Base-by-base conservation (phyloP, 2,888 invertebrate genomes). In the Cristatella mucedo region DNA sequence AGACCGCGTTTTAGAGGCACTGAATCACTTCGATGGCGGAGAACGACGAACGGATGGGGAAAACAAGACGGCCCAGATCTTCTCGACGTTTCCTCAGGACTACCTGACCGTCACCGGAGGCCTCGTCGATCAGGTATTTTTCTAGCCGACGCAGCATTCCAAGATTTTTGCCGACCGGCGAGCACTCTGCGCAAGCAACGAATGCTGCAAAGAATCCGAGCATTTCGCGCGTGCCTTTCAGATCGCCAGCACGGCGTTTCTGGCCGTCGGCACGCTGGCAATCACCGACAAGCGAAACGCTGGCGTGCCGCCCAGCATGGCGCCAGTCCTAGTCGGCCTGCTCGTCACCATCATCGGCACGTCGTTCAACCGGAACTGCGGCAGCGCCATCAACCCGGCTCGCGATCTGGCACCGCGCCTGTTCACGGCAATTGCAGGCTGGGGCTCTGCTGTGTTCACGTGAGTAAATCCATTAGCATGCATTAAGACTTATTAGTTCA, bases 311-410 rank as follows among this genome's bases (percentile, higher is more conserved):
- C 56, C 57, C 33, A 57, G 58, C 7, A 44, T 68, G 21, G 47
- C 62, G 9, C 66, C 69, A 1, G 47, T 70, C 22, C 51, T 59
- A 30, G 56, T 71, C 19, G 69, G 69, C 1, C 48, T 71, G 5
- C 46, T 60, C 4, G 66, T 73, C 2, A 52, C 65, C 4, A 65
- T 53, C 18, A 66, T 72, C 38, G 68, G 68, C n/a, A 57, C 69
- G 48, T 55, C 68, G 18, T 69, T 70, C 48, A 71, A 70, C n/a
- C 57, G 60, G 46, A 74, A 74, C 57, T 69, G 71, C 48, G 73
- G 73, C 22, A 72, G 69, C 46, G 69, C 73, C 30, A 66, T 74
- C 46, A 74, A 74, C 53, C 74, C 74, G 1, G 74, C 74, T 16
- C 54, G 74, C 42, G 74, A 74, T 53, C 57, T 74, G 15, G 57